Evolutionary conservation across 1,140 invertebrate genomes (phyloP).

Genomic region (Drosophila hydei): DNA sequence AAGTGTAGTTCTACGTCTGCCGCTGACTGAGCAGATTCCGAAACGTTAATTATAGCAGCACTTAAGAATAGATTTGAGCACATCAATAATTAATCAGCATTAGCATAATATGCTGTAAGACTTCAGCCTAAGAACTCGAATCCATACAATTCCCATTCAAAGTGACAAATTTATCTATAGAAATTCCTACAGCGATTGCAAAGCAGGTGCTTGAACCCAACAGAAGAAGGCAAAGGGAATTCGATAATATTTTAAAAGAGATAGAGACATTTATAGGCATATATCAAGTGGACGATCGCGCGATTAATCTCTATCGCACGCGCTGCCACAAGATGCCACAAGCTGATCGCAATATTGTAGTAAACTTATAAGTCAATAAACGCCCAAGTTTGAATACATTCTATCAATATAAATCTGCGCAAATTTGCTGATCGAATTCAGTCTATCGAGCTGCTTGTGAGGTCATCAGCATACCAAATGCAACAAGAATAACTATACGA

Average conservation of each 20-base stretch:
- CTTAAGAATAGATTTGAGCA: constrained; percentile 4
- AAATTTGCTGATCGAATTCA: constrained; percentile 27
- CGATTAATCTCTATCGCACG: constrained; percentile 35
- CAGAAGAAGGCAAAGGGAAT: constrained; percentile 10
- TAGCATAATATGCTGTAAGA: constrained; percentile 43
- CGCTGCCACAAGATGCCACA: constrained; percentile 58
- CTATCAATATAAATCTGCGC: constrained; percentile 28
- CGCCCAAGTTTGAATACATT: constrained; percentile 26
- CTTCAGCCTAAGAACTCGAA: constrained; percentile 23
- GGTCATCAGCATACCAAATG: constrained; percentile 65
- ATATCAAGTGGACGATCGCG: no score
- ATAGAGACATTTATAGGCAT: no score
- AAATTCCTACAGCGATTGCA: constrained; percentile 15
- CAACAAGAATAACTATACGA: constrained; percentile 20
- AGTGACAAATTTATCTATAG: constrained; percentile 22
- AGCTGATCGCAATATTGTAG: constrained; percentile 20
- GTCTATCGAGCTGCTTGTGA: constrained; percentile 52
- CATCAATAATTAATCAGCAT: constrained; percentile 31
- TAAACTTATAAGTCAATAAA: background rate
- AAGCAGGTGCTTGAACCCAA: constrained; percentile 41
- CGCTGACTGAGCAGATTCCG: constrained; percentile 11
- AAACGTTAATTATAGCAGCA: constrained; percentile 3
- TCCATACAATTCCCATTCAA: constrained; percentile 17
- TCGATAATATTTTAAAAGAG: background rate
- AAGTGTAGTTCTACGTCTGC: background rate